Conservation (phyloP, 2,113 vertebrate genomes). For the Engraulis encrasicolus region DNA sequence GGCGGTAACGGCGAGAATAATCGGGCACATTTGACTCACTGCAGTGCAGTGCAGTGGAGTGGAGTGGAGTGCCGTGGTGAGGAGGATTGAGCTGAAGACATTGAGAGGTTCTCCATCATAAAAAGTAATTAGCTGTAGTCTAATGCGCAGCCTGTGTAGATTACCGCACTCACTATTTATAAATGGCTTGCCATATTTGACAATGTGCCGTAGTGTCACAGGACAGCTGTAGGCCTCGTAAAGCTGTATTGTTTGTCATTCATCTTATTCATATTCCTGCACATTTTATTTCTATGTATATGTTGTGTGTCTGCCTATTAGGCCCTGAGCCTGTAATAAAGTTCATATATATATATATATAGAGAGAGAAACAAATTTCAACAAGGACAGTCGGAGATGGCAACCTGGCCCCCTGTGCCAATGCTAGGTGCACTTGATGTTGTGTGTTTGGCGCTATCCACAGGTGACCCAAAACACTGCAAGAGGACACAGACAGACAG, state of each 20-base stretch:
- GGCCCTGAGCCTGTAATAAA: too few species aligned
- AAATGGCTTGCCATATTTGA: not conserved
- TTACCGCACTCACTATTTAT: not conserved
- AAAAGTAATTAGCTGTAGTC: conserved; percentile 3
- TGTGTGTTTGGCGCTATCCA: too few species aligned
- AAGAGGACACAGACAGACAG: too few species aligned
- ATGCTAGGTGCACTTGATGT: too few species aligned
- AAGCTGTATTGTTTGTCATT: not conserved
- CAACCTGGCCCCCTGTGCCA: too few species aligned
- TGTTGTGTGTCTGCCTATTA: too few species aligned
- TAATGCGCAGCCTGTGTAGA: not conserved
- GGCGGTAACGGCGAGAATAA: conserved; percentile 10
- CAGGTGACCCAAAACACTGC: too few species aligned
- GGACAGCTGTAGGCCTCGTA: not conserved
- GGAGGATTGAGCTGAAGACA: not conserved
- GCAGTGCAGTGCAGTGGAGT: not conserved
- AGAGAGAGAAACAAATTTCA: too few species aligned
- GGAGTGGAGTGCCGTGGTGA: too few species aligned
- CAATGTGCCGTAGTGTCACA: not conserved
- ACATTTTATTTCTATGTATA: too few species aligned
- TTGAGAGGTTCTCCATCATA: not conserved
- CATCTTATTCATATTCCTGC: not conserved
- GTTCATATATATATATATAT: too few species aligned
- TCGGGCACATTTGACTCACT: conserved; percentile 10
- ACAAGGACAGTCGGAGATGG: too few species aligned